These are phyloP conservation scores for Orchestes rusci DNA, from an alignment of 2,888 invertebrate species.

Conservation along the genomic window DNA sequence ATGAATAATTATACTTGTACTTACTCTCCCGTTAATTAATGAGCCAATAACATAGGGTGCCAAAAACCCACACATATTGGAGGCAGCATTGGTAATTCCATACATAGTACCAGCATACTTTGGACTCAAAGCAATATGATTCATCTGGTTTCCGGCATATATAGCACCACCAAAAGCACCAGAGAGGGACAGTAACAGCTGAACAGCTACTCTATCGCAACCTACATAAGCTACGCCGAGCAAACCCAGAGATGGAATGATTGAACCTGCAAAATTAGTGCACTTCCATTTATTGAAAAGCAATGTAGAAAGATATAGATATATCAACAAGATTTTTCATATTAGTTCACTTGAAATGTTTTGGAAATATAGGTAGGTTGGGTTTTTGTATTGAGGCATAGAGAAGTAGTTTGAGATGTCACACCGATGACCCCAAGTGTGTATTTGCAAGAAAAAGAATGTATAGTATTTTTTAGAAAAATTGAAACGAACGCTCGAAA, in stretches of 20 bases:
- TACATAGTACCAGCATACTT: constrained; percentile 79
- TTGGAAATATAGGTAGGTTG: not conserved
- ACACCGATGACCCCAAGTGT: too few relatives aligned
- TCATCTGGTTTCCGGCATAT: constrained; percentile 77
- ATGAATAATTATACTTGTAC: too few relatives aligned
- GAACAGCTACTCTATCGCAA: constrained; percentile 63
- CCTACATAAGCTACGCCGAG: constrained; percentile 74
- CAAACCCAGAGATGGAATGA: constrained; percentile 67
- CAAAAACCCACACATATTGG: constrained; percentile 75
- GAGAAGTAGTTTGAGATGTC: too few relatives aligned
- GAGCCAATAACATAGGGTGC: constrained; percentile 72
- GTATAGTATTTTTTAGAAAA: too few relatives aligned
- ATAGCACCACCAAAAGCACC: constrained; percentile 72
- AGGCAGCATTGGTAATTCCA: constrained; percentile 75
- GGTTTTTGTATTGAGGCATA: too few relatives aligned
- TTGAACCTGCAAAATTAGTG: constrained; percentile 47
- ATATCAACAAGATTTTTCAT: not conserved
- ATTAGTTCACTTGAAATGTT: not conserved
- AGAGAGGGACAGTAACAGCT: constrained; percentile 61
- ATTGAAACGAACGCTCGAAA: too few relatives aligned
- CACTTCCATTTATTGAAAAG: not conserved
- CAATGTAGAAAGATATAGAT: not conserved
- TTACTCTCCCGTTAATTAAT: constrained; percentile 62
- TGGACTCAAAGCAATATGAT: constrained; percentile 75
- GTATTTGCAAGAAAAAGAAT: too few relatives aligned